A percentile compares a stretch with the other conserved stretches of the same genome.
Evolutionary conservation across 2,888 invertebrate species (phyloP).

Genomic region (Thymelicus sylvestris): DNA sequence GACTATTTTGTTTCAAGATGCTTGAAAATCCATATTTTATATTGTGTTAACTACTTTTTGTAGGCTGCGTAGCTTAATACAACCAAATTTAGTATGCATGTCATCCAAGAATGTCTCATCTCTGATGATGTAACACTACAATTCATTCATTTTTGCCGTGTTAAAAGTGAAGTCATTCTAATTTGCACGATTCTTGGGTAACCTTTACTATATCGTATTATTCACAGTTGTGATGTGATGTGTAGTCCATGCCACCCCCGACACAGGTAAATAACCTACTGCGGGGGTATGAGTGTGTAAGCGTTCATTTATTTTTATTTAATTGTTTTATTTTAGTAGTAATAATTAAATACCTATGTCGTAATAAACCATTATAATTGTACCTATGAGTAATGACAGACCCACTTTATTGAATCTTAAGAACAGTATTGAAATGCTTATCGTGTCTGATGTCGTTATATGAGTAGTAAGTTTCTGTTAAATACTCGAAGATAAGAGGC

Average conservation of each 20-base stretch:
- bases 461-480: conserved; percentile 5
- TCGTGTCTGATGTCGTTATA: conserved; percentile 3
- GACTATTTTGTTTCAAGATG: no score
- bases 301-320: no score
- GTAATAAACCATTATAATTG: background rate
- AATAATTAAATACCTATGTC: background rate
- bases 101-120: conserved; percentile 42
- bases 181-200: conserved; percentile 37
- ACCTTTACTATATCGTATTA: background rate
- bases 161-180: conserved; percentile 48
- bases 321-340: background rate
- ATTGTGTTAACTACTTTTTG: no score
- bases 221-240: no score
- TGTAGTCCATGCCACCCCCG: no score
- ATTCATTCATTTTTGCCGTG: conserved; percentile 47
- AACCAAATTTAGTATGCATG: background rate
- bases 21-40: no score
- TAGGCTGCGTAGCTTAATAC: no score
- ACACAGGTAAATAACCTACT: no score
- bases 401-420: conserved; percentile 8
- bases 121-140: conserved; percentile 51
- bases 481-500: conserved; percentile 13
- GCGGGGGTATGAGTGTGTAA: no score
- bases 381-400: conserved; percentile 1
- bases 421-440: conserved; percentile 11